Conservation (phyloP, 1,140 invertebrate species). For the Drosophila neocordata region DNA sequence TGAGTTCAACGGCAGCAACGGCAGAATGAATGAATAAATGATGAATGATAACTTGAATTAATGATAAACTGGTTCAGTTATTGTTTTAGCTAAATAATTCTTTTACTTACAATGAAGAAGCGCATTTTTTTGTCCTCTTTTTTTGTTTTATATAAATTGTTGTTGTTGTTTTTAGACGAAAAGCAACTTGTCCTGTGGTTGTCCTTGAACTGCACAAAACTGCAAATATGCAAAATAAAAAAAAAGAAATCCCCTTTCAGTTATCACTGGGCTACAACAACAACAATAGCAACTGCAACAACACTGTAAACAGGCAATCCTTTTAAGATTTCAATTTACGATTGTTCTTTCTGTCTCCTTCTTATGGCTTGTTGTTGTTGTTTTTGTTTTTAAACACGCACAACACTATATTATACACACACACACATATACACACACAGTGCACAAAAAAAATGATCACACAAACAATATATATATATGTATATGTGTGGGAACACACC, state of each 20-base stretch:
- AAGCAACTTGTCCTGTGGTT: constrained; percentile 23
- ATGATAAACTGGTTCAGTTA: constrained; percentile 55
- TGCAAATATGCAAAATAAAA: constrained; percentile 54
- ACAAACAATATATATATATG: not conserved
- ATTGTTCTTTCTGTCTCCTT: constrained; percentile 40
- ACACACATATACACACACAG: constrained; percentile 32
- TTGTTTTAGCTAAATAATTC: not conserved
- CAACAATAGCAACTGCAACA: constrained; percentile 24
- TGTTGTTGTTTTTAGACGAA: constrained; percentile 40
- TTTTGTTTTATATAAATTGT: constrained; percentile 3
- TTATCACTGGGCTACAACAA: constrained; percentile 33
- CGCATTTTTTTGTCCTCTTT: constrained; percentile 41
- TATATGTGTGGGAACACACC: constrained; percentile 23
- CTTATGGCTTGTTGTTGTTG: constrained; percentile 11
- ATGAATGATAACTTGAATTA: constrained; percentile 27
- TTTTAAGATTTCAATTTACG: constrained; percentile 48
- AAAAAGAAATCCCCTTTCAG: constrained; percentile 27
- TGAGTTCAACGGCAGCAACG: constrained; percentile 53
- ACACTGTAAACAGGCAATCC: constrained; percentile 44
- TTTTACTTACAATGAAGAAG: constrained; percentile 60
- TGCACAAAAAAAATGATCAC: constrained; percentile 3
- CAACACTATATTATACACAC: constrained; percentile 23
- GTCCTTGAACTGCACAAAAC: constrained; percentile 69
- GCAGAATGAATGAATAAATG: constrained; percentile 11
- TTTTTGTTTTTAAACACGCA: constrained; percentile 22